Percentiles rank a stretch among this genome's conserved stretches.
Evolutionary conservation across 2,888 invertebrate species (phyloP).

Genomic region (Orthonevra nobilis): DNA sequence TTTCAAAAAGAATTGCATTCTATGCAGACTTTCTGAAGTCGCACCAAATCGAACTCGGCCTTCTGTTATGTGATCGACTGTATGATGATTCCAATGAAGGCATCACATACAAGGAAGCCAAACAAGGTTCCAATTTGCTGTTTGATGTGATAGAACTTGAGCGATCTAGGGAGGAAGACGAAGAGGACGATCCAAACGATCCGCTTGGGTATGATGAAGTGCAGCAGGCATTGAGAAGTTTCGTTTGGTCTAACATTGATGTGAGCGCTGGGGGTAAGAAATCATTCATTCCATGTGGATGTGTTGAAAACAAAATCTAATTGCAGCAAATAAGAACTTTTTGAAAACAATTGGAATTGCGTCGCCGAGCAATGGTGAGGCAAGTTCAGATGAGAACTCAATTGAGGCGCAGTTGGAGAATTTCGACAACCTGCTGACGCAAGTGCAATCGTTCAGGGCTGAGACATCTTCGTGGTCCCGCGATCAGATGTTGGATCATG

Average conservation of each 20-base stretch:
- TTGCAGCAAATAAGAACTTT: slow-evolving; percentile 51
- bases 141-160: slow-evolving; percentile 73
- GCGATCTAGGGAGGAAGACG: slow-evolving; percentile 70
- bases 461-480: slow-evolving; percentile 71
- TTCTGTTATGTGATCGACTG: slow-evolving; percentile 72
- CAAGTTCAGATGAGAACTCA: slow-evolving; percentile 59
- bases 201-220: slow-evolving; percentile 73
- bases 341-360: slow-evolving; percentile 52
- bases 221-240: slow-evolving; percentile 71
- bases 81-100: slow-evolving; percentile 72
- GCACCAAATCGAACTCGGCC: slow-evolving; percentile 72
- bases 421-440: slow-evolving; percentile 72
- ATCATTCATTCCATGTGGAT: not conserved
- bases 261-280: slow-evolving; percentile 48
- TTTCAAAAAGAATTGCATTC: slow-evolving; percentile 69
- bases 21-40: slow-evolving; percentile 72
- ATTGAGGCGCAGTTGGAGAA: slow-evolving; percentile 71
- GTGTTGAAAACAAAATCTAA: not conserved
- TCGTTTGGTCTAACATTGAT: slow-evolving; percentile 73
- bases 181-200: slow-evolving; percentile 71
- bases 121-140: slow-evolving; percentile 71
- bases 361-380: slow-evolving; percentile 35
- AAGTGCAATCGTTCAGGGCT: slow-evolving; percentile 72
- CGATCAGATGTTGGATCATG: slow-evolving; percentile 72
- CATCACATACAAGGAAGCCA: slow-evolving; percentile 73